phyloP scores from a whole-genome alignment of 2,797 vertebrate species.

The Pseudotriccus pelzelni region DNA sequence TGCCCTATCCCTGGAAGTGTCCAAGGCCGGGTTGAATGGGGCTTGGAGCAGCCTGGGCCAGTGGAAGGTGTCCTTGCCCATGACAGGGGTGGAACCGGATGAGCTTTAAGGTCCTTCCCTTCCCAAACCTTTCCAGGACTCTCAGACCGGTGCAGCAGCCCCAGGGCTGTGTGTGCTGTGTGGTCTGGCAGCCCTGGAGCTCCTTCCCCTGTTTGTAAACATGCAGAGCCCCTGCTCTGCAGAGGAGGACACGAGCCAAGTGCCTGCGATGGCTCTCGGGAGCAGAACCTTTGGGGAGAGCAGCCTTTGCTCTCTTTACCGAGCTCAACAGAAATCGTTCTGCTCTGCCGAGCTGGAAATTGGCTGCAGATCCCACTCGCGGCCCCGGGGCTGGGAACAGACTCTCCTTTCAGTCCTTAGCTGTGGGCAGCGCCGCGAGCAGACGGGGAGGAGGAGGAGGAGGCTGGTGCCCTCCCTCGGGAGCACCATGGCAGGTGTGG shows the following conservation, averaged over 20 bases:
- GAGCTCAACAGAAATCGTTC: not conserved
- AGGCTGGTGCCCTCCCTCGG: not conserved
- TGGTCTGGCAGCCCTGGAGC: not conserved
- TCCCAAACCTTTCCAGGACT: not conserved
- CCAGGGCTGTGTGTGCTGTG: not conserved
- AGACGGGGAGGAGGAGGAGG: not conserved
- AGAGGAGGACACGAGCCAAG: not conserved
- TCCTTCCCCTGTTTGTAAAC: not conserved
- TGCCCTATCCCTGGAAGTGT: not conserved
- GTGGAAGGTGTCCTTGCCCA: not conserved
- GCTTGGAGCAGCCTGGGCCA: rapidly evolving
- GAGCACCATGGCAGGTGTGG: not conserved
- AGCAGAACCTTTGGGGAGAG: not conserved
- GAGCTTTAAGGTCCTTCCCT: not conserved
- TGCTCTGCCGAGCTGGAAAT: constrained; percentile 33
- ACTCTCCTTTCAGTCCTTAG: not conserved
- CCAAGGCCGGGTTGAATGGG: not conserved
- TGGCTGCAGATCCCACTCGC: constrained; percentile 1
- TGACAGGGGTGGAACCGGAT: not conserved
- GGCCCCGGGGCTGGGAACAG: not conserved
- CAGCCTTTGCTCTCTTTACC: not conserved
- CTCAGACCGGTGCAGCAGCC: not conserved
- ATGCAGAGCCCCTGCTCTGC: not conserved
- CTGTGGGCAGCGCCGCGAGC: not conserved
- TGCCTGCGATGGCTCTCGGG: not conserved